Conservation (phyloP, 2,888 invertebrate genomes). For the Melinaea menophilus region DNA sequence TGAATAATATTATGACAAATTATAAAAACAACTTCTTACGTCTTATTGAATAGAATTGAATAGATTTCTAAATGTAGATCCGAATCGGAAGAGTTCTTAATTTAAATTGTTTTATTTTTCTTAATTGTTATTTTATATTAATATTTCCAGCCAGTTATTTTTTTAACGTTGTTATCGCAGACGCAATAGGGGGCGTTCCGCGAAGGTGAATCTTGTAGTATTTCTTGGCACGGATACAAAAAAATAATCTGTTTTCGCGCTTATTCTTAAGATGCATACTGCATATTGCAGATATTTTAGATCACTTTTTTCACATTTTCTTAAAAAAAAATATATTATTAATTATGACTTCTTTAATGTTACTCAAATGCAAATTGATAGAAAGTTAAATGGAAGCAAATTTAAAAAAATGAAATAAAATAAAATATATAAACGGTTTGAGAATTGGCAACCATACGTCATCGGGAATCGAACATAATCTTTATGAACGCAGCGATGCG, state of each 20-base stretch:
- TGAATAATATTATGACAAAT: not conserved
- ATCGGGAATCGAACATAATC: conserved; percentile 25
- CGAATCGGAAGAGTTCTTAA: no score
- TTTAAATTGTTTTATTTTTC: no score
- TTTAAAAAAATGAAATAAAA: not conserved
- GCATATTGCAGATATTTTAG: not conserved
- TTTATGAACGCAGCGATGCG: conserved; percentile 22
- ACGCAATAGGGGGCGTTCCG: conserved; percentile 19
- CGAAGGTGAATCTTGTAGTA: conserved; percentile 22
- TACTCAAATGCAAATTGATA: no score
- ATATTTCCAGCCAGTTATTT: not conserved
- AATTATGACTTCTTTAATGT: no score
- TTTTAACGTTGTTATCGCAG: conserved; percentile 39
- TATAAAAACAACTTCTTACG: not conserved
- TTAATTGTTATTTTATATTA: no score
- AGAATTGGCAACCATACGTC: conserved; percentile 14
- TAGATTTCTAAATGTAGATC: no score
- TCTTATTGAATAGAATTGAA: no score
- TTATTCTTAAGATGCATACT: conserved; percentile 20
- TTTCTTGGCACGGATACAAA: conserved; percentile 55
- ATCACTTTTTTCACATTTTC: not conserved
- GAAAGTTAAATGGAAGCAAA: not conserved
- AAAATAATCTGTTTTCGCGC: conserved; percentile 33
- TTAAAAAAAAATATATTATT: no score
- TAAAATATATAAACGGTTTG: not conserved